phyloP scores from a whole-genome alignment of 2,888 invertebrate species.

The Leptopterna dolabrata region DNA sequence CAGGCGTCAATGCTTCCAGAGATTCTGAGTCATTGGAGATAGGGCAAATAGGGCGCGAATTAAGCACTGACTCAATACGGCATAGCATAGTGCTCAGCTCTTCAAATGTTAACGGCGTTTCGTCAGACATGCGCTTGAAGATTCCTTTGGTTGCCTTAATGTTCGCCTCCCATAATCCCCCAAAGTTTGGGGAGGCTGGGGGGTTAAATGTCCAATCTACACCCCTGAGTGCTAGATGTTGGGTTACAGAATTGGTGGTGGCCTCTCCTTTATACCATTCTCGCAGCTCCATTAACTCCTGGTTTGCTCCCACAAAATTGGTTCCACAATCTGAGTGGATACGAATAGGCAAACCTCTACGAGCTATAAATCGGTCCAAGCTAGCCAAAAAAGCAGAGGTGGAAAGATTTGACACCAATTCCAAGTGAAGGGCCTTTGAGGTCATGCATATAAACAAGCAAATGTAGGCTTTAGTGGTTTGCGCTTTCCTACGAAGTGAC shows the following conservation, averaged over 20 bases:
- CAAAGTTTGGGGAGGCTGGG: background rate
- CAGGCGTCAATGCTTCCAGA: too few relatives aligned
- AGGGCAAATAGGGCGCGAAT: constrained; percentile 56
- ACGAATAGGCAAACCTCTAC: constrained; percentile 63
- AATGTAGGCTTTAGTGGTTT: constrained; percentile 59
- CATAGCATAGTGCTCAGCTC: constrained; percentile 43
- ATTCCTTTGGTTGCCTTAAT: constrained; percentile 37
- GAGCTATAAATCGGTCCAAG: constrained; percentile 64
- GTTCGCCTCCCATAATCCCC: too few relatives aligned
- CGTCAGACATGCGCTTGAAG: background rate
- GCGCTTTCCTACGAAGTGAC: background rate
- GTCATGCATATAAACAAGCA: constrained; percentile 64
- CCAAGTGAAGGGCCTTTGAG: constrained; percentile 65
- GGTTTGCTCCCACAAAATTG: constrained; percentile 65
- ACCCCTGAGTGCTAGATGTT: too few relatives aligned
- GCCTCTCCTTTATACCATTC: too few relatives aligned
- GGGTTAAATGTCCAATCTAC: too few relatives aligned
- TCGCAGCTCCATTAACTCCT: constrained; percentile 18
- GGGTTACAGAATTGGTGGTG: too few relatives aligned
- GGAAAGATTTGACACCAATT: constrained; percentile 64
- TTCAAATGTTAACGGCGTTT: too few relatives aligned
- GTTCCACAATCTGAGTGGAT: constrained; percentile 65
- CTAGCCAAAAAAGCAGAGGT: constrained; percentile 65
- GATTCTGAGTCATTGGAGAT: constrained; percentile 50
- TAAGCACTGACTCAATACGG: too few relatives aligned